Base-by-base conservation (phyloP, 53 echinoderm and acorn worm species). In the Holothuria leucospilota region DNA sequence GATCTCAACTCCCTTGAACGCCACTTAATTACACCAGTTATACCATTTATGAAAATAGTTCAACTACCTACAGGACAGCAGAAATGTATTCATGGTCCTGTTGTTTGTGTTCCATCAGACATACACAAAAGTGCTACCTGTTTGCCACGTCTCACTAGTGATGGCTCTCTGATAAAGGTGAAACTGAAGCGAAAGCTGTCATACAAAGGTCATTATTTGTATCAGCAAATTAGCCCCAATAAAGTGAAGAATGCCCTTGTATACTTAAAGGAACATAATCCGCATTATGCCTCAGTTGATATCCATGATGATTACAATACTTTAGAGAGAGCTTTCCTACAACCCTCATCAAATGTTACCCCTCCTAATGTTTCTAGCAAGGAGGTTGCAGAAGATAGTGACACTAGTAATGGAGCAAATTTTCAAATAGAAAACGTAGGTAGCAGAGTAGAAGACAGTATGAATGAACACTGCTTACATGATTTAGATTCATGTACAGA, bases 41-140 rank as follows among this genome's bases (percentile, higher is more conserved):
- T 91, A 34, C 91, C 91, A 10, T 91, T 91, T 38, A 92, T 92
- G 92, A 88, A 92, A 65, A 78, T 89, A 58, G 11, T 69, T 78
- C 53, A 28, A 2, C 71, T 92, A 39, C 92, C 92, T 10, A 88
- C 72, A 88, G 91, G 88, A 18, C 59, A 56, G 27, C 88, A 88
- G 42, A 84, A 85, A 59, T 63, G 88, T 14, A 53, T 92, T 13
- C 81, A 85, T 92, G 92, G 92, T 13, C 88, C 88, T 26, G 86
- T 89, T 42, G 89, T 89, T 8, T 88, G 89, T 82, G 86, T 92
- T 8, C 85, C 79, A 27, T 85, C 92, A 51, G 73, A 89, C 63
- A 71, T 85, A 10, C 41, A 6, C 70, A 27, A 85, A 28, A 85
- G 85, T 7, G 74, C 80, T 29, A 0, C 79, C 5, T 68, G 63